phyloP scores from a whole-genome alignment of 1,140 invertebrate genomes.

The Neotoxoptera formosana region DNA sequence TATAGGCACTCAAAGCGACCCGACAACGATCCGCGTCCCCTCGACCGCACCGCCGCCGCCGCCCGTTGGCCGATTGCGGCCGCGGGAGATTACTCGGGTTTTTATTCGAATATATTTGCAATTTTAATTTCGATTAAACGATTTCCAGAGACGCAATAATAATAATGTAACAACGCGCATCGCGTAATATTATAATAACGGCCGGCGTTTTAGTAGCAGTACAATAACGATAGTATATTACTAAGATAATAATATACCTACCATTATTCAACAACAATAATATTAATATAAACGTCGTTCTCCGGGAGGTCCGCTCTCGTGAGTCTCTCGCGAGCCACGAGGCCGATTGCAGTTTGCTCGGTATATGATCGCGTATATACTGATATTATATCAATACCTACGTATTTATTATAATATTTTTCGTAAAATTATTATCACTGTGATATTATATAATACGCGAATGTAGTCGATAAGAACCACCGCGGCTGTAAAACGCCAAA shows the following conservation, averaged over 20 bases:
- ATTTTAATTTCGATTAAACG: constrained; percentile 39
- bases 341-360: too few relatives aligned
- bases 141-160: not conserved
- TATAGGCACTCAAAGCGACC: not conserved
- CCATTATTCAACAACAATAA: too few relatives aligned
- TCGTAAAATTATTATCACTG: too few relatives aligned
- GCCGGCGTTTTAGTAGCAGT: not conserved
- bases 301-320: too few relatives aligned
- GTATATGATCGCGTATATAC: too few relatives aligned
- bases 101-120: not conserved
- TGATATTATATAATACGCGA: not conserved
- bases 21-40: not conserved
- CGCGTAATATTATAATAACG: not conserved
- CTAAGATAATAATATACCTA: not conserved
- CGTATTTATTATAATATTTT: not conserved
- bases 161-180: too few relatives aligned
- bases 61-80: not conserved
- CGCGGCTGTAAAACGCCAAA: not conserved
- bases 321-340: not conserved
- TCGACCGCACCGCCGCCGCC: not conserved
- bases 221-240: not conserved
- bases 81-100: not conserved
- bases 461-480: not conserved
- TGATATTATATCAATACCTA: not conserved
- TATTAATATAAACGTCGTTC: not conserved